Percentiles rank a stretch among this genome's conserved stretches.
phyloP scores from a whole-genome alignment of 2,113 vertebrate genomes.

The Cercocebus atys region DNA sequence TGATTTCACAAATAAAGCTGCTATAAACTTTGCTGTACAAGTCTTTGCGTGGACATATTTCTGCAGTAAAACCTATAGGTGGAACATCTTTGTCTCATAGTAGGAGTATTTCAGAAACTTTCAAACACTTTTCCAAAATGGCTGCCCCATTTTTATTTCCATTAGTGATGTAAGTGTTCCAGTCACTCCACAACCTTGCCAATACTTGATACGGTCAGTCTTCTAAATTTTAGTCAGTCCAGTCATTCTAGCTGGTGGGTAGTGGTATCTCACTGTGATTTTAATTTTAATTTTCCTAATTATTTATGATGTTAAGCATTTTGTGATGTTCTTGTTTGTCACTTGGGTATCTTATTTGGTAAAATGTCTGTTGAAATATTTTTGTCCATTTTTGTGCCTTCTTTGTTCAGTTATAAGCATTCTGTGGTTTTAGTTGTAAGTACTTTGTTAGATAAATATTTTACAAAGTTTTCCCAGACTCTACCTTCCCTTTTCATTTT shows the following conservation, averaged over 20 bases:
- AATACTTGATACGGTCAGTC: background rate
- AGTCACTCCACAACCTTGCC: background rate
- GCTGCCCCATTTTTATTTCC: background rate
- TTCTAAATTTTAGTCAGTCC: background rate
- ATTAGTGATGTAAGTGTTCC: background rate
- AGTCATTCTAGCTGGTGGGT: background rate
- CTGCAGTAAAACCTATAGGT: background rate
- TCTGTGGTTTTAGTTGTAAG: background rate
- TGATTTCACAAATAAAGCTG: too few species aligned
- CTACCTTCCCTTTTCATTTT: background rate
- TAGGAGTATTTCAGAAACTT: background rate
- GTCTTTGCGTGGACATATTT: background rate
- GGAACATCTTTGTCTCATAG: background rate
- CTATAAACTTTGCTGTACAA: too few species aligned
- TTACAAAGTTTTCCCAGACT: background rate
- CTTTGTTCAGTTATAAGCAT: background rate
- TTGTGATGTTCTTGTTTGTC: background rate
- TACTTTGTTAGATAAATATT: background rate
- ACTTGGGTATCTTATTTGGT: background rate
- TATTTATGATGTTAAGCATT: background rate
- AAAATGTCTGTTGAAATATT: background rate
- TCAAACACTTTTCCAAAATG: background rate
- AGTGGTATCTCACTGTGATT: background rate
- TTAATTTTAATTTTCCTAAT: background rate
- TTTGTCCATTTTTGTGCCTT: background rate